Percentiles rank a stretch among this genome's conserved stretches.
These are phyloP conservation scores for Oplegnathus fasciatus DNA, from an alignment of 2,113 vertebrate species.

Conservation along the genomic window DNA sequence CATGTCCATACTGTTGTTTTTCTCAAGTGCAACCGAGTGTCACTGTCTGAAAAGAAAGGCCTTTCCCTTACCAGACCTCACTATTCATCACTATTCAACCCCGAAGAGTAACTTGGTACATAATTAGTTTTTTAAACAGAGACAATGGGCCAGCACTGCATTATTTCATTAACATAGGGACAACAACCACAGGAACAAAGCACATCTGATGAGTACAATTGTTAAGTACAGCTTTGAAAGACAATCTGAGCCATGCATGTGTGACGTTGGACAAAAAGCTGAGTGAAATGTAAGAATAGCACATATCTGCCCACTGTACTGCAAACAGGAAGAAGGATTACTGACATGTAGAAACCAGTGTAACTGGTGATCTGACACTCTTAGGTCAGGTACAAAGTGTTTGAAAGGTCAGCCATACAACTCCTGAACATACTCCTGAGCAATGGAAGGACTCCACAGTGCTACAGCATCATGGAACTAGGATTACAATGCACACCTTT, in stretches of 20 bases:
- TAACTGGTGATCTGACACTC: slow-evolving; percentile 11
- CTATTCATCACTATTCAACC: background rate
- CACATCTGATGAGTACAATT: background rate
- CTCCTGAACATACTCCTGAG: background rate
- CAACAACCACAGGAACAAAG: background rate
- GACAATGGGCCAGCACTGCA: background rate
- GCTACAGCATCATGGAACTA: too few species aligned
- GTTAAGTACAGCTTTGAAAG: background rate
- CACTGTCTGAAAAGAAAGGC: background rate
- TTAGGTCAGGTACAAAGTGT: background rate
- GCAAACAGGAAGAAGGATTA: slow-evolving; percentile 30
- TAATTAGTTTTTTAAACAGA: background rate
- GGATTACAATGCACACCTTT: background rate
- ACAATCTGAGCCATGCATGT: background rate
- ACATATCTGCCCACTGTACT: background rate
- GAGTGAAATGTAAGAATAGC: slow-evolving; percentile 5
- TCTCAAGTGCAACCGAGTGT: slow-evolving; percentile 1
- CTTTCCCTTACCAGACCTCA: slow-evolving; percentile 7
- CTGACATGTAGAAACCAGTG: slow-evolving; percentile 11
- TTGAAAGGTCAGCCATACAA: background rate
- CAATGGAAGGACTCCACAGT: too few species aligned
- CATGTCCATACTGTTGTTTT: background rate
- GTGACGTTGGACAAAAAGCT: background rate
- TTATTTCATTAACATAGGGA: background rate
- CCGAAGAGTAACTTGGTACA: background rate